Percentiles rank a stretch among this genome's conserved stretches.
These are phyloP conservation scores for Gari tellinella DNA, from an alignment of 2,888 invertebrate genomes.

Conservation along the genomic window DNA sequence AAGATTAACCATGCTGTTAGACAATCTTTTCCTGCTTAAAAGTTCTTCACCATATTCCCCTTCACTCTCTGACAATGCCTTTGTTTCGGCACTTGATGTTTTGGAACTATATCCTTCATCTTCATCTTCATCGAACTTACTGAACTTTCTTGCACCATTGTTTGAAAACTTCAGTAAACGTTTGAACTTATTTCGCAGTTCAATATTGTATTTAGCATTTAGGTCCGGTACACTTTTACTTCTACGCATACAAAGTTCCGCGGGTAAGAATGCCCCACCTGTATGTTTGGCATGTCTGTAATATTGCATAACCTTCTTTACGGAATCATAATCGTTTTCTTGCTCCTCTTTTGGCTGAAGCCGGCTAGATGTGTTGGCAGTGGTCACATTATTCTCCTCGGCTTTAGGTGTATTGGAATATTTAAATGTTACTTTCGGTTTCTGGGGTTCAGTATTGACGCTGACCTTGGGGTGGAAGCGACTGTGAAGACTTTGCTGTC, in stretches of 20 bases:
- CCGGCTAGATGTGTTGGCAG: constrained; percentile 31
- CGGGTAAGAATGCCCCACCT: neutral
- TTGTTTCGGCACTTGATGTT: constrained; percentile 57
- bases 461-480: constrained; percentile 27
- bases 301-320: constrained; percentile 18
- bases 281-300: constrained; percentile 33
- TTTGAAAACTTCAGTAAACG: constrained; percentile 45
- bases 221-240: neutral
- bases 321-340: constrained; percentile 14
- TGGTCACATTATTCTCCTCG: constrained; percentile 10
- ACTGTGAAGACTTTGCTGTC: constrained; percentile 39
- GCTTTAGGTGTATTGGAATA: neutral
- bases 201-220: neutral
- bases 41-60: constrained; percentile 13
- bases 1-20: constrained; percentile 53
- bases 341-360: constrained; percentile 15
- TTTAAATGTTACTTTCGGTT: neutral
- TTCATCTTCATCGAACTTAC: constrained; percentile 45
- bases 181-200: constrained; percentile 34
- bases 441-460: neutral
- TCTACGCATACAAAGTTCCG: neutral
- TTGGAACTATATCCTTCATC: constrained; percentile 62
- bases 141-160: constrained; percentile 17
- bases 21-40: constrained; percentile 27
- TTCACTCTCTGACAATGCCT: constrained; percentile 32